Evolutionary conservation across 1,140 invertebrate species (phyloP), one percentile per base, ranked within the genome.

Genomic region (Atopsyche davidsoni): DNA sequence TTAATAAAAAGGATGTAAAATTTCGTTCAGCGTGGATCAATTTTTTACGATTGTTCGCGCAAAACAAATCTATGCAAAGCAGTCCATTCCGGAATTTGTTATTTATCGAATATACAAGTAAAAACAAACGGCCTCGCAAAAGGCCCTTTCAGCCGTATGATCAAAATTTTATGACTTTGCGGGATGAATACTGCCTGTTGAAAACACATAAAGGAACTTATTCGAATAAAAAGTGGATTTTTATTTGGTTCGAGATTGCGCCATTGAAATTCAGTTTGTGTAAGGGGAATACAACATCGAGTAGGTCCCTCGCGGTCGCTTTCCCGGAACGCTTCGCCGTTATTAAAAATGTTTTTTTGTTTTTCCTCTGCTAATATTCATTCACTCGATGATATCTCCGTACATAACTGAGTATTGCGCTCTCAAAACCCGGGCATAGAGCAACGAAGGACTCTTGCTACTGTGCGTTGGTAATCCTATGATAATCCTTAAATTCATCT

Each of bases 181-280:
- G 6, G 6, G 6, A 6, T n/a, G 24, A 6, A 28, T 7, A 28
- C 24, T 28, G 6, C 6, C 24, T 6, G 6, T 7, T 7, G n/a
- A 28, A 7, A 28, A 28, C 6, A 28, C 6, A 28, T 28, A 28
- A 28, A 28, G n/a, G 6, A n/a, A 7, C n/a, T n/a, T 7, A 28
- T n/a, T 6, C 24, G 24, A 28, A 35, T 35, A 35, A 46, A 46
- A 46, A 22, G 32, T 36, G 44, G 44, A 35, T 46, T 46, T n/a
- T 36, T 46, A 46, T 46, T 46, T 22, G 28, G 44, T 35, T 35
- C 13, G 17, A 46, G 31, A 36, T 36, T 36, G 31, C 44, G 11
- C 11, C 44, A 46, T 46, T 46, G 44, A 46, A 46, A 46, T 46
- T 46, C 44, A 46, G 44, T 46, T 35, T 46, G 36, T 35, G 44